Evolutionary conservation across 2,888 invertebrate species (phyloP).

Genomic region (Polydrusus tereticollis): DNA sequence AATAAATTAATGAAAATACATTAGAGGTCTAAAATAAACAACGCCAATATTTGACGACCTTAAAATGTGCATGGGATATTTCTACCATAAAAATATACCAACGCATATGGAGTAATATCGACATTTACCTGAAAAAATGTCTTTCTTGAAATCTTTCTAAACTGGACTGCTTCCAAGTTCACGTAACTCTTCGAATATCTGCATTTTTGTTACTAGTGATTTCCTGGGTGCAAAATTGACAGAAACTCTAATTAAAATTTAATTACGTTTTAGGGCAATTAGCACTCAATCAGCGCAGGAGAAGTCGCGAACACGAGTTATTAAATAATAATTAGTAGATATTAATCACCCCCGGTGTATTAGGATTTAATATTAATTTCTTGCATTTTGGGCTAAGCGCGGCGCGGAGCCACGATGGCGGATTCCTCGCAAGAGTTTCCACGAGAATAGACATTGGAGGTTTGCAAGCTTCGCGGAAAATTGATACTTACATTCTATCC

Average conservation of each 20-base stretch:
- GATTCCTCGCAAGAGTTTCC: constrained; percentile 53
- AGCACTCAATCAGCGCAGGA: constrained; percentile 66
- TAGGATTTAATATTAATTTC: constrained; percentile 65
- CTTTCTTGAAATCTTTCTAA: too few relatives aligned
- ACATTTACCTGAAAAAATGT: too few relatives aligned
- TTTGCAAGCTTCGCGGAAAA: constrained; percentile 24
- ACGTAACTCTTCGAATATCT: too few relatives aligned
- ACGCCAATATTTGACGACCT: too few relatives aligned
- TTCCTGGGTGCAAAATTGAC: constrained; percentile 8
- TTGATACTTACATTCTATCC: constrained; percentile 27
- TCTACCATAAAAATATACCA: too few relatives aligned
- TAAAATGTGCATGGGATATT: too few relatives aligned
- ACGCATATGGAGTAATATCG: too few relatives aligned
- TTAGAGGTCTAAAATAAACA: too few relatives aligned
- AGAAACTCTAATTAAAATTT: constrained; percentile 59
- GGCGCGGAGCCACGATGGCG: constrained; percentile 3
- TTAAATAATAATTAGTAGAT: constrained; percentile 68
- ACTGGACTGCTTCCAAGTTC: too few relatives aligned
- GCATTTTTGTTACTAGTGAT: too few relatives aligned
- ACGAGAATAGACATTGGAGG: constrained; percentile 47
- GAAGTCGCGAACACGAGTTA: constrained; percentile 63
- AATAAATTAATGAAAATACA: too few relatives aligned
- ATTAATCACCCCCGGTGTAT: constrained; percentile 61
- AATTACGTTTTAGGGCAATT: constrained; percentile 66
- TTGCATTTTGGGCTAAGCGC: constrained; percentile 48